Evolutionary conservation across 2,797 vertebrate species (phyloP), one percentile per base, ranked within the genome.

Genomic region (Podargus strigoides): DNA sequence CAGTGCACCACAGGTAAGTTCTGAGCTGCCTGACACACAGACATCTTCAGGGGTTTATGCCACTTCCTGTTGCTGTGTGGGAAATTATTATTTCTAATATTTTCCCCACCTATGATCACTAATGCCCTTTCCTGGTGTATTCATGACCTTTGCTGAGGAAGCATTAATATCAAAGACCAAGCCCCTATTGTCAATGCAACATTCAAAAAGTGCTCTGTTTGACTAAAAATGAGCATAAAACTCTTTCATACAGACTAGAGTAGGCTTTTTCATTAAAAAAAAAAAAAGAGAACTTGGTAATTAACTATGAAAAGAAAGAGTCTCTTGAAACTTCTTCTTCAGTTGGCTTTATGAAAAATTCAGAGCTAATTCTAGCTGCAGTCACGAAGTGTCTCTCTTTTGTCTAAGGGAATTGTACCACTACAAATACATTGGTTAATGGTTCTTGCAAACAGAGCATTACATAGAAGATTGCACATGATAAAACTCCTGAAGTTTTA

Each of bases 251-350:
- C 46, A 85, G 80, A 90, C 9, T 56, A 72, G 32, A 90, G 55
- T 19, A 75, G 76, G 68, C 66, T 85, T 93, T 82, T 76, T 68
- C 17, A 3, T 32, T 58, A 24, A 22, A 32, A 50, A 27, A 5
- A 44, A 32, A 63, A 16, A 36, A 42, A 20, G 62, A 36, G 20
- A 86, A 67, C 75, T 63, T 18, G 1, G 73, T 89, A 94, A 95
- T 90, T 94, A 95, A 94, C 78, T 87, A 74, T 69, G 87, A 91
- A 93, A 96, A 92, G 93, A 95, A 94, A 93, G 89, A 89, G 85
- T 73, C 70, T 89, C 93, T 94, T 94, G 78, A 96, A 96, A 94
- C 60, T 75, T 78, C 60, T 75, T 78, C 92, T 76, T 90, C 69
- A 39, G 41, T 80, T 93, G 72, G 91, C 68, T 87, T 93, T 88